These are phyloP conservation scores for Vimba vimba DNA, from an alignment of 2,113 vertebrate genomes.

Conservation along the genomic window DNA sequence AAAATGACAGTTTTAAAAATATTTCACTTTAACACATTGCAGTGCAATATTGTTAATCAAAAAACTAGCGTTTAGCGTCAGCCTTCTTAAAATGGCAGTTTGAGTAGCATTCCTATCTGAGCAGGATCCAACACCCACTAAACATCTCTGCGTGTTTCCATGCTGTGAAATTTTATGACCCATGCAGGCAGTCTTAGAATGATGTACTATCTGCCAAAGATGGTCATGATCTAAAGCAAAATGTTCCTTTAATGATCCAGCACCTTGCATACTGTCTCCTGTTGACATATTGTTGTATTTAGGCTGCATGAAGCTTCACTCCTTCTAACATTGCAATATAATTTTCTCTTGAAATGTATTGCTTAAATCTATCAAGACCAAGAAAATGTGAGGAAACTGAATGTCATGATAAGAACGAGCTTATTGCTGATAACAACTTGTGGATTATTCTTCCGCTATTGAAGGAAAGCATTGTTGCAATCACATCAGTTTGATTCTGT, in stretches of 20 bases:
- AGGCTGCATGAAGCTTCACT: conserved; percentile 2
- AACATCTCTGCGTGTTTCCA: conserved; percentile 26
- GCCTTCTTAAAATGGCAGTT: conserved; percentile 6
- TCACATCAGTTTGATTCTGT: neutral
- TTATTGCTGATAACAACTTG: conserved; percentile 49
- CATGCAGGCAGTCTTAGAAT: conserved; percentile 26
- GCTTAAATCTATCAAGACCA: conserved; percentile 27
- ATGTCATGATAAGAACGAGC: conserved; percentile 42
- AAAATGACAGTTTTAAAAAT: conserved; percentile 8
- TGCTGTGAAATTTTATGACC: conserved; percentile 41
- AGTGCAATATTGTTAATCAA: conserved; percentile 14
- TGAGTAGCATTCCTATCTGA: neutral
- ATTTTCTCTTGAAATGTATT: conserved; percentile 13
- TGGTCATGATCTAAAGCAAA: conserved; percentile 18
- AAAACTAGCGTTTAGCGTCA: conserved; percentile 2
- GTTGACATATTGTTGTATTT: conserved; percentile 14
- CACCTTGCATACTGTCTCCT: conserved; percentile 17
- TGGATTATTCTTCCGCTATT: conserved; percentile 53
- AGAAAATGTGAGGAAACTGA: conserved; percentile 1
- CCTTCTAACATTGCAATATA: neutral
- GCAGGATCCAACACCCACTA: conserved; percentile 19
- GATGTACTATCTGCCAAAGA: conserved; percentile 19
- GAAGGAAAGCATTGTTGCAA: conserved; percentile 30
- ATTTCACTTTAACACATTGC: neutral
- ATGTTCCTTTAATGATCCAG: conserved; percentile 30